These are phyloP conservation scores for Chelonus insularis DNA, from an alignment of 1,140 invertebrate species.

Conservation along the genomic window DNA sequence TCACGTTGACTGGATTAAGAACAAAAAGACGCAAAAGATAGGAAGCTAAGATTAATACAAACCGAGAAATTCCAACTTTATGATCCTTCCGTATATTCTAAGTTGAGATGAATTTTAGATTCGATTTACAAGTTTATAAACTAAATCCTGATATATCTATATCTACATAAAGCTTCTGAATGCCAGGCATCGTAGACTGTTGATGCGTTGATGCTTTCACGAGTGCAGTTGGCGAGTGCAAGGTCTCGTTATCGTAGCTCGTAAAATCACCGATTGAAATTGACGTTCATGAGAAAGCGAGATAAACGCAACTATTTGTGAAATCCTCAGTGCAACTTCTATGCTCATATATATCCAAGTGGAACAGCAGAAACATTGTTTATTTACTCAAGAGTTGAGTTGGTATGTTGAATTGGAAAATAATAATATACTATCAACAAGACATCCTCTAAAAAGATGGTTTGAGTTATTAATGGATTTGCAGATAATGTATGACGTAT, in stretches of 20 bases:
- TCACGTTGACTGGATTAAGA: slow-evolving; percentile 7
- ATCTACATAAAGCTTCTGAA: neutral
- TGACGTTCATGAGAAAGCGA: slow-evolving; percentile 28
- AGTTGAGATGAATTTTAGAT: neutral
- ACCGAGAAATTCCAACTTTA: slow-evolving; percentile 12
- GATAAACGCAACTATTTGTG: slow-evolving; percentile 20
- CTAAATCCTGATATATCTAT: neutral
- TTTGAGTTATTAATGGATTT: slow-evolving; percentile 5
- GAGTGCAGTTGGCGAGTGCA: neutral
- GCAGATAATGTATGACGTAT: neutral
- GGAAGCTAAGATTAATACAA: slow-evolving; percentile 19
- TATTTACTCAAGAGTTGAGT: neutral
- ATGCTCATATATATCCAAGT: neutral
- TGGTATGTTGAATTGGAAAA: slow-evolving; percentile 1
- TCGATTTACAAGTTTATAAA: neutral
- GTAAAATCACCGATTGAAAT: slow-evolving; percentile 29
- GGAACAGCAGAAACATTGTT: slow-evolving; percentile 3
- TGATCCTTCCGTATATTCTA: slow-evolving; percentile 2
- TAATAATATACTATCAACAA: neutral
- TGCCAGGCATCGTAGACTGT: neutral
- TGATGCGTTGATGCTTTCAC: too few relatives aligned
- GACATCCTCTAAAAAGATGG: neutral
- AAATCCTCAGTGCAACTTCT: neutral
- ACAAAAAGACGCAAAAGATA: neutral
- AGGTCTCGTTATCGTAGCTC: slow-evolving; percentile 27